These are phyloP conservation scores for Agrochola circellaris DNA, from an alignment of 2,888 invertebrate genomes.

Conservation along the genomic window DNA sequence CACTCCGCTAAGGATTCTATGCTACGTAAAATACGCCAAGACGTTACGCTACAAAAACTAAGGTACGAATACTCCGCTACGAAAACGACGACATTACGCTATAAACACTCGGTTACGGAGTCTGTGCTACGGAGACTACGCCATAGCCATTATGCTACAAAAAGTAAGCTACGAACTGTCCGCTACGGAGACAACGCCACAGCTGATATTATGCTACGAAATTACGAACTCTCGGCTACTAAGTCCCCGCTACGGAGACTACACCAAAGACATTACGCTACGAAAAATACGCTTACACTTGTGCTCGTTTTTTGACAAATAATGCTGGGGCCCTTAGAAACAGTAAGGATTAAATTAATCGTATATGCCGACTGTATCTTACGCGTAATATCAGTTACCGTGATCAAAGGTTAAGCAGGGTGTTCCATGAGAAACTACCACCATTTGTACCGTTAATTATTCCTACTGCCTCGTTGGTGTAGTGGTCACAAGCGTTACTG, in stretches of 20 bases:
- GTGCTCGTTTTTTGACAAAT: background rate
- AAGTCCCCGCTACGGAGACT: background rate
- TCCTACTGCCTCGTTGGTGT: too few relatives aligned
- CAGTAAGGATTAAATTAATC: slow-evolving; percentile 12
- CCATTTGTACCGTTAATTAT: slow-evolving; percentile 1
- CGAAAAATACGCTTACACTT: background rate
- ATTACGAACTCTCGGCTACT: background rate
- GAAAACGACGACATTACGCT: background rate
- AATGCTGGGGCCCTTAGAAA: background rate
- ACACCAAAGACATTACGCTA: background rate
- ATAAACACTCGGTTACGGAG: background rate
- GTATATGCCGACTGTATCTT: background rate
- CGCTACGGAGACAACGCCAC: background rate
- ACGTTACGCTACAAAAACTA: background rate
- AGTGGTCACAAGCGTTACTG: too few relatives aligned
- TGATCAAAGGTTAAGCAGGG: slow-evolving; percentile 38
- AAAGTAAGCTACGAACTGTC: background rate
- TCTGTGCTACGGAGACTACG: background rate
- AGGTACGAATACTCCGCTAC: background rate
- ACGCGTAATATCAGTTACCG: slow-evolving; percentile 17
- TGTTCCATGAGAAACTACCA: slow-evolving; percentile 23
- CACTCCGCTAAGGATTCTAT: background rate
- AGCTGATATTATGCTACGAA: background rate
- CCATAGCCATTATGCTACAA: background rate
- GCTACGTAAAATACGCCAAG: background rate